phyloP scores from a whole-genome alignment of 2,797 vertebrate genomes.

The Anguilla anguilla region DNA sequence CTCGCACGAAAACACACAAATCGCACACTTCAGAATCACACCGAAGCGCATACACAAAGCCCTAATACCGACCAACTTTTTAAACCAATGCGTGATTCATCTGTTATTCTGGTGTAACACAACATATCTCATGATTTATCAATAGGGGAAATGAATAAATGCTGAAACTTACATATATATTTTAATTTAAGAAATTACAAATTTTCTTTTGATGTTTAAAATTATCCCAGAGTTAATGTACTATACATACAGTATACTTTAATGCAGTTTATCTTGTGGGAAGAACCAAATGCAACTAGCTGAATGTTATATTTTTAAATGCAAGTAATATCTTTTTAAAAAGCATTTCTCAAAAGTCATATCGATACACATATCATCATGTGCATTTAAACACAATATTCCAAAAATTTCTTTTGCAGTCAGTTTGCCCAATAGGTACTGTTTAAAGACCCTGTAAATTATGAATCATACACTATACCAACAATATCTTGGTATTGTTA shows the following conservation, averaged over 20 bases:
- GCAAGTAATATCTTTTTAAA: not conserved
- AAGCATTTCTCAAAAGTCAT: not conserved
- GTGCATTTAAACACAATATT: no score
- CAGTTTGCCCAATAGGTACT: no score
- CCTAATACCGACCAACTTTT: not conserved
- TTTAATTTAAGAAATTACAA: not conserved
- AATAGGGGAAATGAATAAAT: not conserved
- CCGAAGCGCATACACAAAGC: not conserved
- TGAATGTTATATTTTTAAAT: not conserved
- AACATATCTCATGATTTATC: not conserved
- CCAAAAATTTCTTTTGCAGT: no score
- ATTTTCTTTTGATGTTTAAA: not conserved
- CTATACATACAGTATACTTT: not conserved
- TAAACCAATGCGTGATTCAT: not conserved
- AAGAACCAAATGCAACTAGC: not conserved
- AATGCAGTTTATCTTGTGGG: not conserved
- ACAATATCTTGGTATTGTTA: no score
- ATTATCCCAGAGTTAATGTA: not conserved
- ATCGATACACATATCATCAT: not conserved
- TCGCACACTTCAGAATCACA: not conserved
- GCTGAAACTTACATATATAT: not conserved
- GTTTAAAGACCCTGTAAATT: no score
- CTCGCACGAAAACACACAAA: slow-evolving; percentile 27
- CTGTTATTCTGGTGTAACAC: not conserved
- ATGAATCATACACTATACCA: not conserved